A percentile compares a stretch with the other conserved stretches of the same genome.
Conservation (phyloP, 1,140 invertebrate genomes). For the Mactra quadrangularis region DNA sequence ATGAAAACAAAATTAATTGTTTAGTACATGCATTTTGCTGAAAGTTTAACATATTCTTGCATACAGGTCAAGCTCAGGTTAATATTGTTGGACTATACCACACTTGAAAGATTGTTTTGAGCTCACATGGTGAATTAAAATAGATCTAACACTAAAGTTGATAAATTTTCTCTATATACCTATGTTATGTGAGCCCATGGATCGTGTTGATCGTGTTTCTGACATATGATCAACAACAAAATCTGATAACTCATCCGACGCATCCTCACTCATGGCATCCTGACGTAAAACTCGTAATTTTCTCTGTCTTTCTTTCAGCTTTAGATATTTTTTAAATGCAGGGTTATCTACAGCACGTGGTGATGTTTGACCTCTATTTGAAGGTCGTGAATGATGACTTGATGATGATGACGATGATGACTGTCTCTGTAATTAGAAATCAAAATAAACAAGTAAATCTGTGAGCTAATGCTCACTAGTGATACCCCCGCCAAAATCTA, state of each 20-base stretch:
- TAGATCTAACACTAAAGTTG: no score
- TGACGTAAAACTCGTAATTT: constrained; percentile 48
- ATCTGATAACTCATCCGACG: constrained; percentile 48
- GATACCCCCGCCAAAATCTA: no score
- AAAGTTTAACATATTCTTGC: no score
- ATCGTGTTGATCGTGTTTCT: constrained; percentile 44
- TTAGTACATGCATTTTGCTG: no score
- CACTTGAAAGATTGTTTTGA: no score
- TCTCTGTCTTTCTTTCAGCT: constrained; percentile 51
- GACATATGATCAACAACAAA: constrained; percentile 47
- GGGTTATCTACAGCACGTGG: constrained; percentile 27
- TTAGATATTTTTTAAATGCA: constrained; percentile 58
- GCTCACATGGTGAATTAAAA: no score
- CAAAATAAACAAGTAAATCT: neutral
- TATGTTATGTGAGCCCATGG: constrained; percentile 36
- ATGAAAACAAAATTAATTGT: no score
- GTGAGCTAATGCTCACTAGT: no score
- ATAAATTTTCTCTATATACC: no score
- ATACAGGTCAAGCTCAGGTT: no score
- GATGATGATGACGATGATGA: constrained; percentile 1
- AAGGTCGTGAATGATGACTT: constrained; percentile 40
- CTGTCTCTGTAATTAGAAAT: constrained; percentile 8
- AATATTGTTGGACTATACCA: no score
- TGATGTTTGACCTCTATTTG: constrained; percentile 39
- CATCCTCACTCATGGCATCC: constrained; percentile 37